Evolutionary conservation across 2,888 invertebrate species (phyloP).

Genomic region (Macropis europaea): DNA sequence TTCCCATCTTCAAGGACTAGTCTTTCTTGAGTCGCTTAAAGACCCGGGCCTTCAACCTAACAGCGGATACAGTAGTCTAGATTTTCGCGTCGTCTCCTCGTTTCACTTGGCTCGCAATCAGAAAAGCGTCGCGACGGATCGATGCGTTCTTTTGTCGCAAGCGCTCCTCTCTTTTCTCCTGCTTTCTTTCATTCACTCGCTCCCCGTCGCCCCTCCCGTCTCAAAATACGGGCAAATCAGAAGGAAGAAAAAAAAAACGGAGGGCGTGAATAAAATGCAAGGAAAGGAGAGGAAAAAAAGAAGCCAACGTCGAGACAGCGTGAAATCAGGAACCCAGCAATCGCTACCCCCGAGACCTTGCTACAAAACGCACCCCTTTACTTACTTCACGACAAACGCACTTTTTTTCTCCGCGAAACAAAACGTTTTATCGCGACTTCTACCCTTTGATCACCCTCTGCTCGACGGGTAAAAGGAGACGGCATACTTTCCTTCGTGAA

Average conservation of each 20-base stretch:
- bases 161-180: conserved; percentile 35
- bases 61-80: conserved; percentile 18
- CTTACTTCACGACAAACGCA: neutral
- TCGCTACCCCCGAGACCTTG: conserved; percentile 16
- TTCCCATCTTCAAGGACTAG: neutral
- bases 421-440: conserved; percentile 13
- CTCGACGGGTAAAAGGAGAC: neutral
- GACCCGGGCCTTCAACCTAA: conserved; percentile 9
- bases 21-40: conserved; percentile 15
- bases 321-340: conserved; percentile 25
- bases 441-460: neutral
- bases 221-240: conserved; percentile 7
- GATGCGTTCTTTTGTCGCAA: conserved; percentile 58
- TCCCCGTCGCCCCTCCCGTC: neutral
- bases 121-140: conserved; percentile 59
- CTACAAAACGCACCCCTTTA: neutral
- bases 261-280: neutral
- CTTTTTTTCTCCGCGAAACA: neutral
- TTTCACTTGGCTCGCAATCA: conserved; percentile 56
- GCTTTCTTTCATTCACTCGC: conserved; percentile 25
- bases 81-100: conserved; percentile 39
- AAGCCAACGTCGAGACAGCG: conserved; percentile 23
- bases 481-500: no score
- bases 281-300: neutral
- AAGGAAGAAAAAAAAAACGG: conserved; percentile 4